Evolutionary conservation across 2,888 invertebrate genomes (phyloP).

Genomic region (Hyposoter dolosus): DNA sequence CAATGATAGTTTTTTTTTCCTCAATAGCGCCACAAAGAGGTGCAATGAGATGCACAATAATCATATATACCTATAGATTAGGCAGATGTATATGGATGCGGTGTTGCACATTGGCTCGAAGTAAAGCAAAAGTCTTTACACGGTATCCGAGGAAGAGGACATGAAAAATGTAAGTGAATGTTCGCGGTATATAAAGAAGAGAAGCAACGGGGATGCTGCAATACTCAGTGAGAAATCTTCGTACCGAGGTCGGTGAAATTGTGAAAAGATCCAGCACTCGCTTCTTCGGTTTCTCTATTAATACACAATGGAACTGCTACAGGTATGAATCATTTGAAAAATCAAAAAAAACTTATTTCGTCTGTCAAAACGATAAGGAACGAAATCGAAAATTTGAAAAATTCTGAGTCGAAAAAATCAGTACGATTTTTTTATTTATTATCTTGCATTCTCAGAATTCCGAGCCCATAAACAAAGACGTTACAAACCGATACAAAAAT

Average conservation of each 20-base stretch:
- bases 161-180: conserved; percentile 79
- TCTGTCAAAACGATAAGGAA: neutral
- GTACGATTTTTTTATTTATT: neutral
- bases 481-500: too few relatives aligned
- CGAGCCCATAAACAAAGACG: neutral
- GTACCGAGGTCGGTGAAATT: conserved; percentile 72
- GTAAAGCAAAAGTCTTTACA: conserved; percentile 67
- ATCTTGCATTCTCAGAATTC: neutral
- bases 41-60: conserved; percentile 6
- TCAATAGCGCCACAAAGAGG: neutral
- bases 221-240: conserved; percentile 68
- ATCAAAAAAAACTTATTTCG: neutral
- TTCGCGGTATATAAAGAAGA: conserved; percentile 77
- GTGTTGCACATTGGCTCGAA: conserved; percentile 66
- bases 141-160: conserved; percentile 66
- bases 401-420: neutral
- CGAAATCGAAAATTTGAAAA: neutral
- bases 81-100: conserved; percentile 1
- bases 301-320: conserved; percentile 61
- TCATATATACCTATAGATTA: neutral
- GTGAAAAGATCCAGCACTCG: conserved; percentile 65
- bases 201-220: conserved; percentile 74
- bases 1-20: neutral
- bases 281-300: conserved; percentile 47
- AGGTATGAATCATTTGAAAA: conserved; percentile 43